Evolutionary conservation across 2,888 invertebrate genomes (phyloP), one percentile per base, ranked within the genome.

Genomic region (Pterostichus niger): DNA sequence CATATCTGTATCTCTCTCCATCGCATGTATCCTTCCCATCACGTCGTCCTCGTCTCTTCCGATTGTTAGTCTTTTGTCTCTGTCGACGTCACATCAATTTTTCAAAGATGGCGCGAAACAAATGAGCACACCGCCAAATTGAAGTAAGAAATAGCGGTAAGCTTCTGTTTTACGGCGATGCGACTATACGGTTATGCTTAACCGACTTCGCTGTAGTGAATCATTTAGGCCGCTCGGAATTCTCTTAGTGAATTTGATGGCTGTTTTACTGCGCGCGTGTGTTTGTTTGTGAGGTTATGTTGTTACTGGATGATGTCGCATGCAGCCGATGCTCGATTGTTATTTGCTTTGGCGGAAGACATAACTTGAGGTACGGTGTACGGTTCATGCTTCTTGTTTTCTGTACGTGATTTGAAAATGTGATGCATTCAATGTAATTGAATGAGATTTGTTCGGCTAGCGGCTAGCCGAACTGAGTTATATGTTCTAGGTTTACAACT

Each of bases 81-180:
- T 89, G 90, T 90, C 90, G 89, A 88, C 89, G 90, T 90, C 90
- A 88, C 90, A 90, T 90, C 90, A 90, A 90, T 90, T 89, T 90
- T 90, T 90, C 90, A 90, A 88, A 88, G 87, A 88, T 88, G 89
- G 89, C 89, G 89, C 89, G 89, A 90, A 90, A 90, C 89, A 90
- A 90, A 90, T 90, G 90, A 90, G 90, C 89, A 88, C 87, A 88
- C 86, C 89, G 88, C 88, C 88, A 90, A 90, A 90, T 90, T 90
- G 90, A 88, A 89, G 89, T 90, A 90, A 90, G 90, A 89, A 90
- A 90, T 90, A 90, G 90, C 90, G 90, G 90, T 90, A 89, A 89
- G 89, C 88, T 89, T 88, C 89, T 90, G 89, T 90, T 90, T 90
- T 90, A 90, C 73, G 71, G 59, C 79, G 54, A 64, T 64, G 54